A percentile compares a stretch with the other conserved stretches of the same genome.
phyloP scores from a whole-genome alignment of 2,888 invertebrate genomes.

The Lasioglossum marginatum region DNA sequence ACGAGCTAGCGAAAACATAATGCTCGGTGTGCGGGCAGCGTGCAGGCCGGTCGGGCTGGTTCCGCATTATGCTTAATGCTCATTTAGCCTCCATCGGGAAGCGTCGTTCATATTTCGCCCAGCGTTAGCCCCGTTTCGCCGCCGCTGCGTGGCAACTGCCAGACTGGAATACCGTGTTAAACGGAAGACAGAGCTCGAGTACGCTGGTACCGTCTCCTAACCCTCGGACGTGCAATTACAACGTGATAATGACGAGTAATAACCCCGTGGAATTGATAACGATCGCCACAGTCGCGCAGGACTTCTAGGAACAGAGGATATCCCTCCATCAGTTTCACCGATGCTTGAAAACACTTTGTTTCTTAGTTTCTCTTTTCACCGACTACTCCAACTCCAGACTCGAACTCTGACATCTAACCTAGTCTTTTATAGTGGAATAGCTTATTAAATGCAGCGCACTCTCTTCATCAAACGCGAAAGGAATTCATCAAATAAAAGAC shows the following conservation, averaged over 20 bases:
- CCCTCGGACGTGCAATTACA: conserved; percentile 33
- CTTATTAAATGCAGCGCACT: background rate
- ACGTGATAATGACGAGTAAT: conserved; percentile 48
- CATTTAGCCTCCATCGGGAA: conserved; percentile 48
- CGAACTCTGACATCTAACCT: background rate
- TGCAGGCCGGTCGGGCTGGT: conserved; percentile 52
- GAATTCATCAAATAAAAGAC: background rate
- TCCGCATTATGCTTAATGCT: conserved; percentile 62
- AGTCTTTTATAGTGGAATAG: background rate
- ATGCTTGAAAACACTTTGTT: background rate
- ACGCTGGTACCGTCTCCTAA: background rate
- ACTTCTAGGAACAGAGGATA: conserved; percentile 25
- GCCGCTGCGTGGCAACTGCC: background rate
- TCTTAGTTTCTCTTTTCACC: background rate
- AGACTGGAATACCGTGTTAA: conserved; percentile 32
- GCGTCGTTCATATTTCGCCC: conserved; percentile 52
- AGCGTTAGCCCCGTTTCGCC: conserved; percentile 53
- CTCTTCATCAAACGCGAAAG: background rate
- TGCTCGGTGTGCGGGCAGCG: conserved; percentile 42
- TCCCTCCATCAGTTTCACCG: background rate
- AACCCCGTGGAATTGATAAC: conserved; percentile 31
- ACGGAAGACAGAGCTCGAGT: conserved; percentile 15
- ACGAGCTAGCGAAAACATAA: conserved; percentile 56
- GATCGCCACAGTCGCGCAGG: background rate
- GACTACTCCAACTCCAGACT: background rate